Percentiles rank a stretch among this genome's conserved stretches.
phyloP scores from a whole-genome alignment of 2,888 invertebrate genomes.

The Brenthis ino region DNA sequence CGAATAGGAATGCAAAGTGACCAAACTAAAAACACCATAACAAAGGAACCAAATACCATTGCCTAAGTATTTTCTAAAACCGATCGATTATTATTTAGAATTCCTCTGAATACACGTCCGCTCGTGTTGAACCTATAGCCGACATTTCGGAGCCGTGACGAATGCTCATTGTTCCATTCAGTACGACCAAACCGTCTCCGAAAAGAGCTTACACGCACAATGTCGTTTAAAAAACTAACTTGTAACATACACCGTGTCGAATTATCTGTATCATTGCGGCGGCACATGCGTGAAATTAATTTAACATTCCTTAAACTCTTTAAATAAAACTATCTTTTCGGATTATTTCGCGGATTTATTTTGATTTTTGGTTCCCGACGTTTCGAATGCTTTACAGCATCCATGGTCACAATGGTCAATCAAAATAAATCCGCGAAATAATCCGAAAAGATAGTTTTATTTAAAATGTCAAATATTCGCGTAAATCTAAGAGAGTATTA shows the following conservation, averaged over 20 bases:
- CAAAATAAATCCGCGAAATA: no score
- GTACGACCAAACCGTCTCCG: conserved; percentile 19
- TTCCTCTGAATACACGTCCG: conserved; percentile 28
- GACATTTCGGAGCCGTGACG: conserved; percentile 36
- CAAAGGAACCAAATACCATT: conserved; percentile 30
- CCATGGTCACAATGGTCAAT: no score
- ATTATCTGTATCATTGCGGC: conserved; percentile 29
- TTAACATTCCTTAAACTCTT: conserved; percentile 13
- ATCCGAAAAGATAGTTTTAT: no score
- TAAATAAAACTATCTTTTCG: no score
- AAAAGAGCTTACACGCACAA: conserved; percentile 13
- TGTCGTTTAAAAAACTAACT: conserved; percentile 18
- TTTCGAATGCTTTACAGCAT: no score
- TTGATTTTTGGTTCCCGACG: no score
- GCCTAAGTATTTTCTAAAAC: conserved; percentile 28
- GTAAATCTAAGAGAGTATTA: no score
- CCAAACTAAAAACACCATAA: conserved; percentile 14
- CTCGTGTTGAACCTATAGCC: conserved; percentile 19
- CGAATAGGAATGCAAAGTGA: conserved; percentile 19
- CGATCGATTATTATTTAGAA: conserved; percentile 39
- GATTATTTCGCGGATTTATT: no score
- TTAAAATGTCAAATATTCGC: no score
- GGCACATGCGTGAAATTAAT: conserved; percentile 28
- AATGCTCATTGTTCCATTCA: conserved; percentile 38
- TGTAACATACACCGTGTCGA: conserved; percentile 29